Percentiles rank a stretch among this genome's conserved stretches.
Evolutionary conservation across 2,113 vertebrate species (phyloP).

Genomic region (Hemichromis elongatus): DNA sequence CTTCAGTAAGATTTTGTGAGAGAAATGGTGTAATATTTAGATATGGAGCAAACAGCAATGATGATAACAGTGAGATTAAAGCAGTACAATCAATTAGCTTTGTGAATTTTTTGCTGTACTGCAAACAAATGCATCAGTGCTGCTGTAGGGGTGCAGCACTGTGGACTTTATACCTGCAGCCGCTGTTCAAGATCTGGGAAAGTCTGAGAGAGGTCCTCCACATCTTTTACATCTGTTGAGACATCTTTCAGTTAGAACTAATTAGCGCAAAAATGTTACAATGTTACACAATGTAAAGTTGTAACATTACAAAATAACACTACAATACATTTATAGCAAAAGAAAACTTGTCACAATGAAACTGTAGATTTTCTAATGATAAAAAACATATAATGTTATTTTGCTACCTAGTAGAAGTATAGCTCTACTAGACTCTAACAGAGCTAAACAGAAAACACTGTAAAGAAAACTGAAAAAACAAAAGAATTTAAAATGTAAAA

Average conservation of each 20-base stretch:
- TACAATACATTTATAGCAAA: not conserved
- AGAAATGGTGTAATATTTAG: not conserved
- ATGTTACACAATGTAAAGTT: not conserved
- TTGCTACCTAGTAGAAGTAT: not conserved
- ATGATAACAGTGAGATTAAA: not conserved
- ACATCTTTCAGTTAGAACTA: not conserved
- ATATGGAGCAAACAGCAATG: not conserved
- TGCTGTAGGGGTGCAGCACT: not conserved
- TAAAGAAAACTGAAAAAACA: not conserved
- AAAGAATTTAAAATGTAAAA: not conserved
- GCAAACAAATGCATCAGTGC: not conserved
- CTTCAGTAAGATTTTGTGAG: not conserved
- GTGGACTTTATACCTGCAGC: slow-evolving; percentile 48
- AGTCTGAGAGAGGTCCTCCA: slow-evolving; percentile 31
- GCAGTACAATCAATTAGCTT: not conserved
- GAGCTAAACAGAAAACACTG: not conserved
- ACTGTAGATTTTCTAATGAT: not conserved
- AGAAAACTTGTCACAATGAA: not conserved
- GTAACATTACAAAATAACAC: not conserved
- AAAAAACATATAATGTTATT: not conserved
- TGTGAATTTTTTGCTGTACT: not conserved
- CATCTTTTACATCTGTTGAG: slow-evolving; percentile 61
- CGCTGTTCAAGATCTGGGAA: slow-evolving; percentile 67
- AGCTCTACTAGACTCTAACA: not conserved
- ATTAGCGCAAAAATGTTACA: not conserved